Conservation (phyloP, 2,888 invertebrate genomes). For the Cephonodes hylas region DNA sequence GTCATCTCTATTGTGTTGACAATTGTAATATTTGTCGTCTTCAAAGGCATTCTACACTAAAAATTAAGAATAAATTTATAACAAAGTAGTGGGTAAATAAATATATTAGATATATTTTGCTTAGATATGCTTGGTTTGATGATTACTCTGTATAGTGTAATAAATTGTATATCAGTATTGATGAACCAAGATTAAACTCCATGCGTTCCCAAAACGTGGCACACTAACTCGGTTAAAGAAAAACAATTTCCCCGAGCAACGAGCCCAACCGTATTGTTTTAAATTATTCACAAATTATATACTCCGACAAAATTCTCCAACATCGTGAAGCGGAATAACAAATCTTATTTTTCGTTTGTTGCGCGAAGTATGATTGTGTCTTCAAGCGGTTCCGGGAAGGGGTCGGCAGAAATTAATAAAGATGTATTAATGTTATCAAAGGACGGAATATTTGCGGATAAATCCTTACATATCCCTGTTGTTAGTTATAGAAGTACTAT, state of each 20-base stretch:
- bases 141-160: too few relatives aligned
- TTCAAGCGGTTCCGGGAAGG: neutral
- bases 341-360: slow-evolving; percentile 2
- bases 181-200: neutral
- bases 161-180: too few relatives aligned
- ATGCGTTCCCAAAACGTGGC: neutral
- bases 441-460: neutral
- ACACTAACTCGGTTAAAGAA: neutral
- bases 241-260: neutral
- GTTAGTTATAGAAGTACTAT: too few relatives aligned
- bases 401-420: neutral
- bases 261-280: neutral
- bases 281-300: slow-evolving; percentile 7
- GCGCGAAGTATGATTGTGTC: neutral
- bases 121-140: too few relatives aligned
- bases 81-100: too few relatives aligned
- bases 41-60: too few relatives aligned
- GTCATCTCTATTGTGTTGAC: too few relatives aligned
- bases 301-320: neutral
- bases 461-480: too few relatives aligned
- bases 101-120: too few relatives aligned
- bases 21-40: too few relatives aligned
- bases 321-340: neutral
- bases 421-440: neutral
- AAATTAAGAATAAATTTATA: too few relatives aligned